A percentile compares a stretch with the other conserved stretches of the same genome.
Conservation (phyloP, 2,113 vertebrate species). For the Aramus guarauna region DNA sequence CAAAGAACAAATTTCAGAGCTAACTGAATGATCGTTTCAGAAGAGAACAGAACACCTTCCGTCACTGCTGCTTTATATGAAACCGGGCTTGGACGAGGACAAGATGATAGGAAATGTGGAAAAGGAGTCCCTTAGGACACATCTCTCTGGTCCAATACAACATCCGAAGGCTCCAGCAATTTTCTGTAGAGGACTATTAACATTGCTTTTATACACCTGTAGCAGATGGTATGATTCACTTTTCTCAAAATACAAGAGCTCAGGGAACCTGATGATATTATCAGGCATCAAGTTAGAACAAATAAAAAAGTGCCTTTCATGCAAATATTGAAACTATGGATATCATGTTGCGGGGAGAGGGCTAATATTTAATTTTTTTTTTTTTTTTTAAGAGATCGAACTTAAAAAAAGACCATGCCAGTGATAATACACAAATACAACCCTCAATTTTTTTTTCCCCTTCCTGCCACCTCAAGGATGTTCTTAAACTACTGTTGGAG, state of each 20-base stretch:
- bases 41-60: neutral
- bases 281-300: conserved; percentile 20
- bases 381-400: neutral
- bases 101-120: neutral
- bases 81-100: neutral
- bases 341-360: neutral
- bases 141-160: conserved; percentile 17
- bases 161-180: neutral
- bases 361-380: neutral
- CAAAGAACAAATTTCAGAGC: conserved; percentile 4
- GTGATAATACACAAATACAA: neutral
- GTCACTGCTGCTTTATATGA: neutral
- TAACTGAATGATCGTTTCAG: neutral
- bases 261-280: conserved; percentile 45
- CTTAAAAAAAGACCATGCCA: neutral
- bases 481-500: neutral
- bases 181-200: conserved; percentile 43
- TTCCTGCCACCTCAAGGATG: neutral
- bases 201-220: conserved; percentile 43
- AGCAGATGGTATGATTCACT: conserved; percentile 66
- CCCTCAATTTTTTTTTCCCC: neutral
- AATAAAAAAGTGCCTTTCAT: conserved; percentile 33
- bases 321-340: conserved; percentile 13
- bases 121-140: conserved; percentile 20
- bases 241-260: conserved; percentile 53